Percentiles rank a stretch among this genome's conserved stretches.
phyloP scores from a whole-genome alignment of 2,888 invertebrate genomes.

The Mythimna vitellina region DNA sequence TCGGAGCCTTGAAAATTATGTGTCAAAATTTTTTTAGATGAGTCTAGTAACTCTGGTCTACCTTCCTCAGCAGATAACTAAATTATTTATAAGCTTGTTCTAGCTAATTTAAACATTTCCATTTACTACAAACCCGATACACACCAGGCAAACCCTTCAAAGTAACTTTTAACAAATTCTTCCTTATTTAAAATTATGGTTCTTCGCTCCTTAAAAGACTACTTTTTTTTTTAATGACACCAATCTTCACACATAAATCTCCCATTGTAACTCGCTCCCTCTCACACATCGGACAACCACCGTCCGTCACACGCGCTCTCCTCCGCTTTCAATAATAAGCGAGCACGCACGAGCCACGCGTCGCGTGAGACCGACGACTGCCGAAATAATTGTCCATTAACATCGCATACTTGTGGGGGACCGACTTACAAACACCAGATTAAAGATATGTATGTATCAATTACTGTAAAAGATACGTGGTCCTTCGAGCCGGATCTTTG shows the following conservation, averaged over 20 bases:
- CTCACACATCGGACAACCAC: conserved; percentile 58
- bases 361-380: conserved; percentile 88
- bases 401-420: conserved; percentile 73
- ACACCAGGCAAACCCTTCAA: not conserved
- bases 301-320: conserved; percentile 77
- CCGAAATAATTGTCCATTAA: conserved; percentile 90
- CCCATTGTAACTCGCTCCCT: conserved; percentile 40
- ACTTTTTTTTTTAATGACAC: not conserved
- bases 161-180: not conserved
- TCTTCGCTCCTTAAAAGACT: not conserved
- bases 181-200: not conserved
- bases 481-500: conserved; percentile 15
- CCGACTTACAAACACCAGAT: conserved; percentile 61
- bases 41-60: not conserved
- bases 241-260: not conserved
- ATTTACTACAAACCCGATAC: not conserved
- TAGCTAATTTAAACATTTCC: not conserved
- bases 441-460: conserved; percentile 65
- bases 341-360: conserved; percentile 84
- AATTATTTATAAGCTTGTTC: not conserved
- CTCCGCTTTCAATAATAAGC: conserved; percentile 77
- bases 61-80: not conserved
- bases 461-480: conserved; percentile 59
- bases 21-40: not conserved
- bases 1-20: not conserved